phyloP scores from a whole-genome alignment of 2,113 vertebrate species.

The Anarhynchus alexandrinus region DNA sequence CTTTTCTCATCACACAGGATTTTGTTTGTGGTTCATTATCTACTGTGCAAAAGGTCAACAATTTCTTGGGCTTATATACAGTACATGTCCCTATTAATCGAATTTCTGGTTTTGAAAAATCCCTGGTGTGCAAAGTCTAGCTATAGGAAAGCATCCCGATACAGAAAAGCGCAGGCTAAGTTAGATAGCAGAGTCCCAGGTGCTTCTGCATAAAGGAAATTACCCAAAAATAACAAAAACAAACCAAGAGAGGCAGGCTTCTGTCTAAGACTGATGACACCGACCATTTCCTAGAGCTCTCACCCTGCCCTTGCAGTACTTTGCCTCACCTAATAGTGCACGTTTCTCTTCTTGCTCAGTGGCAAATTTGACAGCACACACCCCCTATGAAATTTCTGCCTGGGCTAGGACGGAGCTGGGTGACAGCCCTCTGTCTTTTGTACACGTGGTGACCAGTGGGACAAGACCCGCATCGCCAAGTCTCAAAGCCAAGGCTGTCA shows the following conservation, averaged over 20 bases:
- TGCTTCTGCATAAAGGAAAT: background rate
- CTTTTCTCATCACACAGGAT: background rate
- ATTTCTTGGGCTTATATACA: background rate
- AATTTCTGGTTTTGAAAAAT: background rate
- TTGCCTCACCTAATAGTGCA: background rate
- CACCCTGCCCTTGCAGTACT: background rate
- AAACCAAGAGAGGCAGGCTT: background rate
- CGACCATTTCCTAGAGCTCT: background rate
- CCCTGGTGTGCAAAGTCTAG: background rate
- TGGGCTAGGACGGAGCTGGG: constrained; percentile 91
- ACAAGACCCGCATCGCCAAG: constrained; percentile 77
- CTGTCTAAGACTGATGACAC: background rate
- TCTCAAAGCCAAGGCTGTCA: constrained; percentile 89
- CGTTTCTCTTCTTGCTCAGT: constrained; percentile 70
- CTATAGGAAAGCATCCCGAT: background rate
- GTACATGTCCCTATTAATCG: background rate
- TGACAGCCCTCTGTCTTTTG: constrained; percentile 89
- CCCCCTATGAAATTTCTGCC: constrained; percentile 88
- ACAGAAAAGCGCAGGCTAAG: background rate
- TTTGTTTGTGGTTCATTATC: background rate
- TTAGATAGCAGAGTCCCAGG: background rate
- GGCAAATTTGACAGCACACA: constrained; percentile 88
- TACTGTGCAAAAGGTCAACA: background rate
- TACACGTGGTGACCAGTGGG: constrained; percentile 80
- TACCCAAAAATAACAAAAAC: background rate